These are phyloP conservation scores for Hippasteria phrygiana DNA, from an alignment of 53 echinoderm and acorn worm species.

Conservation along the genomic window DNA sequence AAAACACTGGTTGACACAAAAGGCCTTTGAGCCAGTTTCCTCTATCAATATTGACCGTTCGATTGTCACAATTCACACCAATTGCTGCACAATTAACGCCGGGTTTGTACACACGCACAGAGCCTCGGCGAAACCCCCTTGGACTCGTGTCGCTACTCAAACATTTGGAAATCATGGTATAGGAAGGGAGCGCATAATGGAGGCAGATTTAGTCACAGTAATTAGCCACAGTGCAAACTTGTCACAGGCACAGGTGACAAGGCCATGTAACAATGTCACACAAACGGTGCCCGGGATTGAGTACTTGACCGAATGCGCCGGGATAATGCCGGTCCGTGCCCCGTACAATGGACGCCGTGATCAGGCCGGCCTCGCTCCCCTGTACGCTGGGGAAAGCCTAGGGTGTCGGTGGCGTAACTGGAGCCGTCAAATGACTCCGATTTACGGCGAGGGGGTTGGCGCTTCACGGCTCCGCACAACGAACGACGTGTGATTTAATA, in stretches of 20 bases:
- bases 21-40: slow-evolving; percentile 19
- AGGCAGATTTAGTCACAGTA: slow-evolving; percentile 25
- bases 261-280: slow-evolving; percentile 56
- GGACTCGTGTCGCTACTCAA: slow-evolving; percentile 22
- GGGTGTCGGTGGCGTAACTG: slow-evolving; percentile 55
- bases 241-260: slow-evolving; percentile 38
- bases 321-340: slow-evolving; percentile 42
- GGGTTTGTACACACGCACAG: background rate
- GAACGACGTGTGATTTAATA: no score
- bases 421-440: slow-evolving; percentile 41
- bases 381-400: slow-evolving; percentile 43
- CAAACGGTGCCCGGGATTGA: background rate
- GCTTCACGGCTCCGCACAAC: no score
- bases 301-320: slow-evolving; percentile 33
- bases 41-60: slow-evolving; percentile 53
- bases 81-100: slow-evolving; percentile 9
- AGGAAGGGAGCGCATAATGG: background rate
- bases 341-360: slow-evolving; percentile 41
- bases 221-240: slow-evolving; percentile 53
- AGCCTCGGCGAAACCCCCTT: background rate
- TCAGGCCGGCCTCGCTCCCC: slow-evolving; percentile 15
- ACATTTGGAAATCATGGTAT: slow-evolving; percentile 20
- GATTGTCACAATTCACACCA: slow-evolving; percentile 13
- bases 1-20: slow-evolving; percentile 35
- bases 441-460: slow-evolving; percentile 11